phyloP scores from a whole-genome alignment of 2,113 vertebrate genomes.

The Athene noctua region DNA sequence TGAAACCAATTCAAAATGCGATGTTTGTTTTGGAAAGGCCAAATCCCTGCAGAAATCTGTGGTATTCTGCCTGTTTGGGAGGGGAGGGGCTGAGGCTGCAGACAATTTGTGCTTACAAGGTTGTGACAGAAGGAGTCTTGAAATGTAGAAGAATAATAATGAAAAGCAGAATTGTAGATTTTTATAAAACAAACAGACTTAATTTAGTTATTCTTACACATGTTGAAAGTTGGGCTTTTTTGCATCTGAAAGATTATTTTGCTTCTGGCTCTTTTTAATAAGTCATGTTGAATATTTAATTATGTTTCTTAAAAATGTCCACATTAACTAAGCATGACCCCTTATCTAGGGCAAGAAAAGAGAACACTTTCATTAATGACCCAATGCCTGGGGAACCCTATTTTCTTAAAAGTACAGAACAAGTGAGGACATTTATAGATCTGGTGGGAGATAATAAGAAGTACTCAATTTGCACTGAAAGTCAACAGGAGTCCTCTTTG shows the following conservation, averaged over 20 bases:
- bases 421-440: constrained; percentile 5
- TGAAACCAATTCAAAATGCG: neutral
- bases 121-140: neutral
- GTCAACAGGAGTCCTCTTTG: neutral
- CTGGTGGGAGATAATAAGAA: constrained; percentile 22
- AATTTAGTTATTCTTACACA: neutral
- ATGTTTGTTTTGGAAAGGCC: neutral
- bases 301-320: neutral
- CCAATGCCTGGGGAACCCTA: neutral
- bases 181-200: neutral
- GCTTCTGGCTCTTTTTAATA: neutral
- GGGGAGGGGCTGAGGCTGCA: neutral
- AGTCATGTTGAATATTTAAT: constrained; percentile 6
- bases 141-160: neutral
- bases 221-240: neutral
- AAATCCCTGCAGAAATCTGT: neutral
- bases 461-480: neutral
- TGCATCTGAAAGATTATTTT: neutral
- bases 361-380: neutral
- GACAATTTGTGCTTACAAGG: neutral
- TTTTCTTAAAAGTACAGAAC: constrained; percentile 1
- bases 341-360: constrained; percentile 32
- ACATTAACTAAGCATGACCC: neutral
- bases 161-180: neutral
- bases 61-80: neutral